These are phyloP conservation scores for Eupeodes luniger DNA, from an alignment of 2,888 invertebrate genomes.

Conservation along the genomic window DNA sequence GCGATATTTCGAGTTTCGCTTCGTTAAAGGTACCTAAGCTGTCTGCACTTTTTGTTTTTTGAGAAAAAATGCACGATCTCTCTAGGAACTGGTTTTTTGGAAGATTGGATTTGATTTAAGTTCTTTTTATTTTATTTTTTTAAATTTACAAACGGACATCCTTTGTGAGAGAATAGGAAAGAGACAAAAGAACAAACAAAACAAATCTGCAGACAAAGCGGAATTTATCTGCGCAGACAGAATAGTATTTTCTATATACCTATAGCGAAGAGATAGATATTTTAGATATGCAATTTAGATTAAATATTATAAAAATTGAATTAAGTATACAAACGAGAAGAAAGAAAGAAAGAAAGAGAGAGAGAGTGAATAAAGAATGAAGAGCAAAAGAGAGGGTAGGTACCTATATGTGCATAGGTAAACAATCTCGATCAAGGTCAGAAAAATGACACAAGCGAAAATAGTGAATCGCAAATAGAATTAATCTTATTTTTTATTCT, in stretches of 20 bases:
- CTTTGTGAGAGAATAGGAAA: conserved; percentile 31
- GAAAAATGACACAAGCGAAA: conserved; percentile 2
- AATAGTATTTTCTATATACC: conserved; percentile 40
- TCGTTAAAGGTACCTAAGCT: neutral
- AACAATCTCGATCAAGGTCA: conserved; percentile 69
- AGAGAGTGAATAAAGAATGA: neutral
- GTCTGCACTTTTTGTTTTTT: conserved; percentile 53
- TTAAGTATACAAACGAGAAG: neutral
- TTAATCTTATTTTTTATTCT: conserved; percentile 2
- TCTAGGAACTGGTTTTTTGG: conserved; percentile 70
- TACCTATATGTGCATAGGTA: conserved; percentile 36
- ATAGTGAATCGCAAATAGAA: neutral
- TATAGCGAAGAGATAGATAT: conserved; percentile 19
- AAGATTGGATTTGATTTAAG: neutral
- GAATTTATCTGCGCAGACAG: conserved; percentile 72
- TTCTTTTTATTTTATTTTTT: no score
- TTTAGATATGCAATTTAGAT: conserved; percentile 54
- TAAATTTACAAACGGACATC: conserved; percentile 1
- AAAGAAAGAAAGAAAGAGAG: neutral
- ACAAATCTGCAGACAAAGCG: conserved; percentile 63
- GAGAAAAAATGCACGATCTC: conserved; percentile 47
- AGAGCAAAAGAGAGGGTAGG: conserved; percentile 9
- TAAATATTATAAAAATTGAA: conserved; percentile 37
- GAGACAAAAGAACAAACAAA: conserved; percentile 25
- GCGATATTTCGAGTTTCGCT: conserved; percentile 17